Percentiles rank a stretch among this genome's conserved stretches.
Evolutionary conservation across 64 coral and sea anemone genomes (phyloP).

Genomic region (Anthopleura sola): DNA sequence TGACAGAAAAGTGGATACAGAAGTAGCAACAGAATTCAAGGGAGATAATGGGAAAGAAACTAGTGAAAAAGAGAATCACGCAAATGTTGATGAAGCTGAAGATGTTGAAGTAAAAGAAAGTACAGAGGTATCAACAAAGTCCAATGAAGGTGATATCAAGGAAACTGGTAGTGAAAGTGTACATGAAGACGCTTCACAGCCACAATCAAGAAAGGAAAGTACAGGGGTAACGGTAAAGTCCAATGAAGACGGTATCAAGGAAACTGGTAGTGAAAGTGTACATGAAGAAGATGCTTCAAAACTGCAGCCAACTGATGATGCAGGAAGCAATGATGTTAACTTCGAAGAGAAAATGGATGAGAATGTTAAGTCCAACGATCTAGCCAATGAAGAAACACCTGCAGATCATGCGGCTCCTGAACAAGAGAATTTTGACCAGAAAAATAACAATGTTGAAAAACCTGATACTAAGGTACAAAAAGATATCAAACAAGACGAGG

Average conservation of each 20-base stretch:
- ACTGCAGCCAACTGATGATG: too few relatives aligned
- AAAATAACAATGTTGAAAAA: neutral
- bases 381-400: neutral
- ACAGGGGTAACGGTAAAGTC: too few relatives aligned
- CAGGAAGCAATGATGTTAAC: neutral
- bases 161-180: neutral
- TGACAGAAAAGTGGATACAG: neutral
- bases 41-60: neutral
- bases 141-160: neutral
- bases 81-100: neutral
- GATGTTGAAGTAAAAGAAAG: neutral
- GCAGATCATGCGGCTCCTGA: neutral
- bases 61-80: neutral
- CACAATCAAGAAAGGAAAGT: too few relatives aligned
- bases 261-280: neutral
- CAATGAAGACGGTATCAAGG: neutral
- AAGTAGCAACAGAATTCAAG: neutral
- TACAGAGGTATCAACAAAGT: neutral
- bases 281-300: too few relatives aligned
- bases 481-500: neutral
- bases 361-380: neutral
- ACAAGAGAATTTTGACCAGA: neutral
- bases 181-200: neutral
- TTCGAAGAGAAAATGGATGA: neutral
- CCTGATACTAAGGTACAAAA: neutral